phyloP scores from a whole-genome alignment of 2,888 invertebrate genomes.

The Lathronympha strigana region DNA sequence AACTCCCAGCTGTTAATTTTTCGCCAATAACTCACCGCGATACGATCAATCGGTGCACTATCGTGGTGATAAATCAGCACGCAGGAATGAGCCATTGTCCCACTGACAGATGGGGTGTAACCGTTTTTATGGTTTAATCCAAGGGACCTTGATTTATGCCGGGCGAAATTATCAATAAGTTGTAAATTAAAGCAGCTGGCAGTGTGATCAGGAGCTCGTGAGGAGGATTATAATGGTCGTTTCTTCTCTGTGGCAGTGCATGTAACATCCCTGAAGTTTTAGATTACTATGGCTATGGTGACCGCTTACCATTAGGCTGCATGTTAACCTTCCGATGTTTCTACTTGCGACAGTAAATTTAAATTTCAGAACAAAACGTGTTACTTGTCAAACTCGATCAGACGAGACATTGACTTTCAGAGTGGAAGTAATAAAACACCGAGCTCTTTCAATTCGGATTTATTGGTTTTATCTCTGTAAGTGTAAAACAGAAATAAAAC shows the following conservation, averaged over 20 bases:
- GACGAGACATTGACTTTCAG: not conserved
- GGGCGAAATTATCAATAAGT: slow-evolving; percentile 36
- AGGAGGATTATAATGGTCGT: not conserved
- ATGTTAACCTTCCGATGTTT: not conserved
- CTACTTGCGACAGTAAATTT: too few relatives aligned
- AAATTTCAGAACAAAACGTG: not conserved
- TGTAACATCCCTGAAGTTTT: too few relatives aligned
- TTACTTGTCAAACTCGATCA: not conserved
- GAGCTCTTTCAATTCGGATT: slow-evolving; percentile 3
- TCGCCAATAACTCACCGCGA: slow-evolving; percentile 39
- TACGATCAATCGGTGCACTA: slow-evolving; percentile 41
- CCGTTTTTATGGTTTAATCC: slow-evolving; percentile 39
- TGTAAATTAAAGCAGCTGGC: slow-evolving; percentile 12
- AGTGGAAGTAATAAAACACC: slow-evolving; percentile 9
- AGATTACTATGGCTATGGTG: too few relatives aligned
- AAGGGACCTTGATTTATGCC: slow-evolving; percentile 34
- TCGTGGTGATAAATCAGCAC: slow-evolving; percentile 37
- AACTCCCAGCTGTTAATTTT: slow-evolving; percentile 38
- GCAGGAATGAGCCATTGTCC: slow-evolving; percentile 40
- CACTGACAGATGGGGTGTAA: slow-evolving; percentile 35
- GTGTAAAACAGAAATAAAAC: slow-evolving; percentile 9
- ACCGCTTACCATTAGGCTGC: too few relatives aligned
- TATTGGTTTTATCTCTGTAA: not conserved
- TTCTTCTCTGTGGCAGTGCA: not conserved
- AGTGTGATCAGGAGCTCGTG: not conserved